These are phyloP conservation scores for Phenganax stokvisi DNA, from an alignment of 92 coral and sea anemone genomes.

Conservation along the genomic window DNA sequence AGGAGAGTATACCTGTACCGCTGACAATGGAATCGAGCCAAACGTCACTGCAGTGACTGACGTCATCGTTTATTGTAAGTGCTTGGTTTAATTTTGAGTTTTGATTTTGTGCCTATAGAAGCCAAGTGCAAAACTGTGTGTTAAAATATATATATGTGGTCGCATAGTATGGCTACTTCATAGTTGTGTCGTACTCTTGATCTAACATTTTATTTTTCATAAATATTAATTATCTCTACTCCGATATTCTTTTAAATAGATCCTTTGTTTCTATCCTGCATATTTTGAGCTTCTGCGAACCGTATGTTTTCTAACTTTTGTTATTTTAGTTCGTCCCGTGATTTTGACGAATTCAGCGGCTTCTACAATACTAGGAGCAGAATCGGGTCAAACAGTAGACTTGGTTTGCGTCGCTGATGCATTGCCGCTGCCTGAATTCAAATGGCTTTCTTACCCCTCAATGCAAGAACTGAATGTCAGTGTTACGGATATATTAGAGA, in stretches of 20 bases:
- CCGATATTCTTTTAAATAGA: background rate
- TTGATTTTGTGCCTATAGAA: no score
- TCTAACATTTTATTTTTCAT: no score
- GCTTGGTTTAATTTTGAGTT: no score
- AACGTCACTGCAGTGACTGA: conserved; percentile 19
- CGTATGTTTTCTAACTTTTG: no score
- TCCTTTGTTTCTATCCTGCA: background rate
- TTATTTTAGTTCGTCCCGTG: conserved; percentile 20
- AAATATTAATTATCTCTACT: background rate
- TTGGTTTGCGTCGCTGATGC: conserved; percentile 22
- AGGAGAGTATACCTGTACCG: conserved; percentile 33
- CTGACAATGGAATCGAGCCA: conserved; percentile 31
- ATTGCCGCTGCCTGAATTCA: conserved; percentile 10
- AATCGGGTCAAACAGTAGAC: conserved; percentile 8
- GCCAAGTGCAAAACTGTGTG: no score
- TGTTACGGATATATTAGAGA: background rate
- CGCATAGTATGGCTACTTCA: no score
- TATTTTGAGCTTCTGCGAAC: no score
- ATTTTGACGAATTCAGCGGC: conserved; percentile 24
- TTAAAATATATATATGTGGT: no score
- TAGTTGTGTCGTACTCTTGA: no score
- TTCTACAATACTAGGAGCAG: conserved; percentile 28
- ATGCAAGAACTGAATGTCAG: conserved; percentile 13
- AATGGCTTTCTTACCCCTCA: conserved; percentile 27
- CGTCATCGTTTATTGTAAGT: conserved; percentile 33